Evolutionary conservation across 2,113 vertebrate species (phyloP).

Genomic region (Scophthalmus maximus): DNA sequence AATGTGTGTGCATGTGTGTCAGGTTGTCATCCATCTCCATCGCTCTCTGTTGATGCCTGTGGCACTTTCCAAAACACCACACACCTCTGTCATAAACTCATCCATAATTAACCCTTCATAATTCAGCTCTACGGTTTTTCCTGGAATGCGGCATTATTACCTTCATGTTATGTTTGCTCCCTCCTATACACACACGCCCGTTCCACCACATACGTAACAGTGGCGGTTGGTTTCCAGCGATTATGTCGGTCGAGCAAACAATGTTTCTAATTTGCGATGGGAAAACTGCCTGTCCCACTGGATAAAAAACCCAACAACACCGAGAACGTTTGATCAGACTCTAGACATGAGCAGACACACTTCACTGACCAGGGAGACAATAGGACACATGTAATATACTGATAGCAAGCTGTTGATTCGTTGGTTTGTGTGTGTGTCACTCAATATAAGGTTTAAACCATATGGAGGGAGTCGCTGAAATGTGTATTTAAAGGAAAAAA

Average conservation of each 20-base stretch:
- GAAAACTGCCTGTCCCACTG: slow-evolving; percentile 33
- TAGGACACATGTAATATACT: not conserved
- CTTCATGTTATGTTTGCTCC: not conserved
- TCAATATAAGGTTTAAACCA: not conserved
- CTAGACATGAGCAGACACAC: too few species aligned
- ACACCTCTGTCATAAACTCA: too few species aligned
- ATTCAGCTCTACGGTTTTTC: not conserved
- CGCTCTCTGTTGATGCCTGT: not conserved
- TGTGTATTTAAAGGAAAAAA: not conserved
- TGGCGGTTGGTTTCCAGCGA: slow-evolving; percentile 32
- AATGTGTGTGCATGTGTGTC: slow-evolving; percentile 4
- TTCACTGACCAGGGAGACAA: not conserved
- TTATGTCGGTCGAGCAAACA: slow-evolving; percentile 49
- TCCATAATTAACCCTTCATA: slow-evolving; percentile 13
- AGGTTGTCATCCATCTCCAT: slow-evolving; percentile 21
- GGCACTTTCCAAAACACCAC: slow-evolving; percentile 30
- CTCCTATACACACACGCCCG: not conserved
- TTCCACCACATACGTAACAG: slow-evolving; percentile 21
- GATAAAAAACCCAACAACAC: too few species aligned
- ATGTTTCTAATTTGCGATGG: slow-evolving; percentile 44
- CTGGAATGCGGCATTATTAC: not conserved
- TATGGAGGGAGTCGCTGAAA: too few species aligned
- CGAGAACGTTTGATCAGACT: too few species aligned
- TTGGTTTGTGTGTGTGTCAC: not conserved
- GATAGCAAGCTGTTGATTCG: not conserved